Base-by-base conservation (phyloP, 1,140 invertebrate genomes). In the Sycophila sp. region DNA sequence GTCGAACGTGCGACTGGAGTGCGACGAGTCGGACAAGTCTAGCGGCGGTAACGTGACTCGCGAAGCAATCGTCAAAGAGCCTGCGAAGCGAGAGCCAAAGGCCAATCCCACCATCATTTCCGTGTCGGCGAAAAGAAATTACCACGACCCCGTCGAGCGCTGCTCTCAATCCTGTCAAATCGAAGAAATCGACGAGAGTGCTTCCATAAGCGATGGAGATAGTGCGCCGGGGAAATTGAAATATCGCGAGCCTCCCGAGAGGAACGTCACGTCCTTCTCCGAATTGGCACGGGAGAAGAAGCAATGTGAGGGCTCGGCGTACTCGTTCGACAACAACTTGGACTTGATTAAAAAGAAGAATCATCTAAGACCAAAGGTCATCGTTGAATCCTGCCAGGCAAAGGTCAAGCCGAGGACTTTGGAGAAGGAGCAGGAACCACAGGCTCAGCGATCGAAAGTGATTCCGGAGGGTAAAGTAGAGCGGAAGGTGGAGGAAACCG, bases 1-100 rank as follows among this genome's bases (percentile, higher is more conserved):
- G 13, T 85, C 85, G 1, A 86, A 86, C 62, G 81, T 85, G 4
- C 78, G 83, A 1, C 40, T 86, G 26, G 80, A 82, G 63, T 78
- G 83, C 19, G 75, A 76, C 71, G 76, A 82, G 65, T 32, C 75
- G 3, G 71, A 80, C 32, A 40, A 63, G 6, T 69, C 69, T 4
- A 71, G 73, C 17, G n/a, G n/a, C n/a, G 71, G 55, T 36, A 76
- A 76, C 59, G 24, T 24, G 4, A 47, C 15, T 34, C 47, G 17
- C 11, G 47, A 64, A 32, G 55, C 22, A 45, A 64, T n/a, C 42
- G 2, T 3, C 22, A 34, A 55, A 53, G 19, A 28, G 22, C 22
- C 17, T 38, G 0, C 32, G 13, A 64, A 64, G 24, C 40, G 42
- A 47, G 38, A 69, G 10, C 19, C 36, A 2, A 45, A 63, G 56